Evolutionary conservation across 2,888 invertebrate genomes (phyloP).

Genomic region (Heliconius hortense): DNA sequence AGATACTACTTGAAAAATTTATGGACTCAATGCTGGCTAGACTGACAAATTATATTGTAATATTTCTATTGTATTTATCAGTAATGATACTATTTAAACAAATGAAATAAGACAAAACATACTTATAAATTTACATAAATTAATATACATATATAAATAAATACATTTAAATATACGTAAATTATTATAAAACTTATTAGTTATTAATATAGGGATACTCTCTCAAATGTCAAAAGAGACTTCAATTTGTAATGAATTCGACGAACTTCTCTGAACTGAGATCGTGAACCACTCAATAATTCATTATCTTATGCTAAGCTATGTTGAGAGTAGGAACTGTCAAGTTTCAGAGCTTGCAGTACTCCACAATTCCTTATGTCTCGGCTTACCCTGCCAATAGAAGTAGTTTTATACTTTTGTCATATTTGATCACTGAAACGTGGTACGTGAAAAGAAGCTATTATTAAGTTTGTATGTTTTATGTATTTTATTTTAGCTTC

Average conservation of each 20-base stretch:
- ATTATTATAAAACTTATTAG: not conserved
- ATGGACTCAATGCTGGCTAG: not conserved
- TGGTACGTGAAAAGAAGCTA: not conserved
- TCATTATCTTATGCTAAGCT: conserved; percentile 20
- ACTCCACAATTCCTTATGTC: not conserved
- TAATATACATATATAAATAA: no score
- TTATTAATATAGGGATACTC: conserved; percentile 8
- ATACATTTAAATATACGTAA: not conserved
- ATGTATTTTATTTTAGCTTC: no score
- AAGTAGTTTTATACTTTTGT: not conserved
- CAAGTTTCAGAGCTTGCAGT: conserved; percentile 13
- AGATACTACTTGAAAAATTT: conserved; percentile 1
- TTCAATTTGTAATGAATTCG: conserved; percentile 12
- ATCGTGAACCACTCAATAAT: conserved; percentile 18
- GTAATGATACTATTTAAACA: not conserved
- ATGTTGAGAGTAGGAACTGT: conserved; percentile 13
- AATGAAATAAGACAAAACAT: no score
- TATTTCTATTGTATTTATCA: not conserved
- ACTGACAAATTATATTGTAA: not conserved
- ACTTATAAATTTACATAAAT: not conserved
- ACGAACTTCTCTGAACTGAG: conserved; percentile 10
- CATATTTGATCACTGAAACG: not conserved
- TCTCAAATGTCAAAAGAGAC: not conserved
- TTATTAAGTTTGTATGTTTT: no score
- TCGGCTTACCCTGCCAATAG: not conserved